Evolutionary conservation across 2,888 invertebrate genomes (phyloP), one percentile per base, ranked within the genome.

Genomic region (Ditula angustiorana): DNA sequence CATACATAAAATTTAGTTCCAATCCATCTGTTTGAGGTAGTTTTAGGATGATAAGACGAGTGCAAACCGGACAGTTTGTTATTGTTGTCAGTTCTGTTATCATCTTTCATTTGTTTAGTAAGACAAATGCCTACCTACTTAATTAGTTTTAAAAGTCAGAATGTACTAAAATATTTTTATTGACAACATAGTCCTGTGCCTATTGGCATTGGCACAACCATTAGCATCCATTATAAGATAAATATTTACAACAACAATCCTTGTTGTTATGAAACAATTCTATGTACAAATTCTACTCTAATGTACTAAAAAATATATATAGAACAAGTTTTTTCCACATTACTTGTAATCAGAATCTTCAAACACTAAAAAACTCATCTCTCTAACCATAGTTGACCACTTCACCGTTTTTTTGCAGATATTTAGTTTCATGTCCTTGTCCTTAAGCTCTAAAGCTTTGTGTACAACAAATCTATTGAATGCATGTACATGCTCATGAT

Each of bases 401-500:
- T 78, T 87, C 13, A 86, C 92, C 53, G 77, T 88, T 79, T 87
- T 94, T 72, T 94, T 93, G 41, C 90, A 82, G 65, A 95, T 87
- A 70, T 94, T 93, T 35, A 97, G 91, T 76, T 93, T 94, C 52
- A 96, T 81, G 49, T 94, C 94, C 58, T 92, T 92, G 24, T 93
- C 83, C 70, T 94, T 93, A 74, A 95, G 95, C 56, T 95, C 94
- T 4, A 96, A 76, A 75, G 95, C 95, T 73, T 94, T 95, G 65
- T 88, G 84, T 0, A 96, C 93, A 69, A 96, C 93, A 19, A 94
- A 87, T 68, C 94, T 94, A 83, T 97, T 97, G 61, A 95, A 95
- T 61, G 95, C 93, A 74, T 96, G 95, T 0, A 97, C 96, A 71
- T 96, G 90, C 0, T 96, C 95, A 90, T 96, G 95, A 26, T 87